Conservation (phyloP, 1,140 invertebrate genomes). For the Pygmarrhopalites habei region DNA sequence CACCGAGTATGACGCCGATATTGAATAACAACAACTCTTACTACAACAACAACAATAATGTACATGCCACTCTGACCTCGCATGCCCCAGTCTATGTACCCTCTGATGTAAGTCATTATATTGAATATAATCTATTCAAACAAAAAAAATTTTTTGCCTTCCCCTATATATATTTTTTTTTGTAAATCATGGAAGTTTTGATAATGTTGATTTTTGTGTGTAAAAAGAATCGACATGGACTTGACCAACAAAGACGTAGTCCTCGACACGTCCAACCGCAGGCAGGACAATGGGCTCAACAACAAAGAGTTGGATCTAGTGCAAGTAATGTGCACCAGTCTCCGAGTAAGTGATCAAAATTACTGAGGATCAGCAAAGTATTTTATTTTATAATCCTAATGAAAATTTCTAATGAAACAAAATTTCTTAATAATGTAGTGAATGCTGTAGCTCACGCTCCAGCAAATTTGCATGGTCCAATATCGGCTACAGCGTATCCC, state of each 20-base stretch:
- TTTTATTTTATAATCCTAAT: no score
- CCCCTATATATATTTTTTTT: not conserved
- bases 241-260: slow-evolving; percentile 31
- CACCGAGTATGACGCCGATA: slow-evolving; percentile 20
- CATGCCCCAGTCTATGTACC: slow-evolving; percentile 22
- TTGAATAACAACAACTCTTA: slow-evolving; percentile 27
- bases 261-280: slow-evolving; percentile 19
- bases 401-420: no score
- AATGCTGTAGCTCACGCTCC: slow-evolving; percentile 18
- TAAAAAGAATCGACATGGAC: slow-evolving; percentile 12
- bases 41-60: slow-evolving; percentile 23
- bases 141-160: not conserved
- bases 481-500: slow-evolving; percentile 45
- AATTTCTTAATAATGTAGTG: no score
- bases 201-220: not conserved
- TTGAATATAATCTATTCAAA: not conserved
- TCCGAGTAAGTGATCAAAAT: no score
- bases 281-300: slow-evolving; percentile 26
- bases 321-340: slow-evolving; percentile 20
- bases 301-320: slow-evolving; percentile 40
- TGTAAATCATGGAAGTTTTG: slow-evolving; percentile 4
- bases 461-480: slow-evolving; percentile 35
- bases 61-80: slow-evolving; percentile 8
- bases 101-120: slow-evolving; percentile 16
- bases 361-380: no score